These are phyloP conservation scores for Fragum fragum DNA, from an alignment of 2,888 invertebrate genomes.

Conservation along the genomic window DNA sequence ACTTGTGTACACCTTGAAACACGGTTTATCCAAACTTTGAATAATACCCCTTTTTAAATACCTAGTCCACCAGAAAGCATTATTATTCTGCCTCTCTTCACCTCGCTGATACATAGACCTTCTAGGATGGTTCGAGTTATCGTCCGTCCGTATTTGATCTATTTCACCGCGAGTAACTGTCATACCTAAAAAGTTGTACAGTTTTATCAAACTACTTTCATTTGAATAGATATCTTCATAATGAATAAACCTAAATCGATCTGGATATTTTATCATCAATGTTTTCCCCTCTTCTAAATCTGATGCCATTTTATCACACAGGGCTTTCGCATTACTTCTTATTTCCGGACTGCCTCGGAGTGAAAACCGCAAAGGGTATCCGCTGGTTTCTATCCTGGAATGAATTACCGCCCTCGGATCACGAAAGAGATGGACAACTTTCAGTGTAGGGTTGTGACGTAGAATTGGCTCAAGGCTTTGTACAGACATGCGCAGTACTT, in stretches of 20 bases:
- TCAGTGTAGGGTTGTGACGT: conserved; percentile 37
- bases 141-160: neutral
- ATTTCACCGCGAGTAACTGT: neutral
- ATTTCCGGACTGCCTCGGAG: conserved; percentile 18
- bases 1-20: conserved; percentile 26
- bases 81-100: conserved; percentile 36
- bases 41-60: conserved; percentile 43
- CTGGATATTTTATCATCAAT: conserved; percentile 43
- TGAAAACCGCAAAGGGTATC: conserved; percentile 39
- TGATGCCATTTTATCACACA: conserved; percentile 60
- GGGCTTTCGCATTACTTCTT: conserved; percentile 34
- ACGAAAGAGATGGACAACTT: conserved; percentile 56
- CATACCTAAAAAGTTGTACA: conserved; percentile 44
- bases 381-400: conserved; percentile 50
- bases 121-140: conserved; percentile 16
- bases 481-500: conserved; percentile 53
- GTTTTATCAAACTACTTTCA: conserved; percentile 35
- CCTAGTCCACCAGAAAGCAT: conserved; percentile 54
- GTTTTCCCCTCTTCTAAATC: conserved; percentile 40
- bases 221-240: conserved; percentile 57
- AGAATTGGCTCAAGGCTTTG: conserved; percentile 36
- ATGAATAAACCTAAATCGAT: conserved; percentile 44
- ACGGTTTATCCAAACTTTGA: conserved; percentile 29
- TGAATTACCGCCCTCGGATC: conserved; percentile 63
- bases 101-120: neutral